Percentiles rank a stretch among this genome's conserved stretches.
Conservation (phyloP, 1,140 invertebrate genomes). For the Leptestheria dahalacensis region DNA sequence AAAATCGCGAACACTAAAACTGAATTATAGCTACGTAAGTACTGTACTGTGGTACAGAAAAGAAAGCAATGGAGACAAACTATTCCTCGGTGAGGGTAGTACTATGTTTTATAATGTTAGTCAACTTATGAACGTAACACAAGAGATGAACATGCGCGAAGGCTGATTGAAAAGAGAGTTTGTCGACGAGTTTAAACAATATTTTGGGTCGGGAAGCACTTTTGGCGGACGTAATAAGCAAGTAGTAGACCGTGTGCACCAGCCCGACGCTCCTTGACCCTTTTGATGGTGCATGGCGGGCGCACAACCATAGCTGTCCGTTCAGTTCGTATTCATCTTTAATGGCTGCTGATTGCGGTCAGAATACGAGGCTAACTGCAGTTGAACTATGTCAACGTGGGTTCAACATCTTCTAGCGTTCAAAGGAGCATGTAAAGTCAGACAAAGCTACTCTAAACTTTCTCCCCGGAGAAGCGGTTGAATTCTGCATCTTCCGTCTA, state of each 20-base stretch:
- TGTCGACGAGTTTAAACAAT: background rate
- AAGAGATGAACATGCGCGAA: no score
- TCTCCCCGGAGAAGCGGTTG: background rate
- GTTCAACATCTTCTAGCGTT: background rate
- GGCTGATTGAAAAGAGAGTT: background rate
- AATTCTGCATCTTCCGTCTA: background rate
- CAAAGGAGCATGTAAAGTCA: no score
- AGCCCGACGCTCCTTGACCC: background rate
- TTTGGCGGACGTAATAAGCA: background rate
- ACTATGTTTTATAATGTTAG: no score
- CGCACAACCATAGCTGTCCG: background rate
- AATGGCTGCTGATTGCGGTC: background rate
- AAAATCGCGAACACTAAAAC: no score
- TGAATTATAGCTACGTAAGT: no score
- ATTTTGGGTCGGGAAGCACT: background rate
- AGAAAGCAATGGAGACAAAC: no score
- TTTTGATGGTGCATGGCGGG: background rate
- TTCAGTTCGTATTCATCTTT: background rate
- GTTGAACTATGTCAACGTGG: background rate
- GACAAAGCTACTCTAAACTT: background rate
- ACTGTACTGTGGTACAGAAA: no score
- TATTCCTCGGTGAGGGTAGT: no score
- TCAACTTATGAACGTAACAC: no score
- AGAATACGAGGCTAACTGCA: background rate
- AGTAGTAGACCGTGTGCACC: background rate